Conservation (phyloP, 2,888 invertebrate genomes). For the Pilophorus perplexus region DNA sequence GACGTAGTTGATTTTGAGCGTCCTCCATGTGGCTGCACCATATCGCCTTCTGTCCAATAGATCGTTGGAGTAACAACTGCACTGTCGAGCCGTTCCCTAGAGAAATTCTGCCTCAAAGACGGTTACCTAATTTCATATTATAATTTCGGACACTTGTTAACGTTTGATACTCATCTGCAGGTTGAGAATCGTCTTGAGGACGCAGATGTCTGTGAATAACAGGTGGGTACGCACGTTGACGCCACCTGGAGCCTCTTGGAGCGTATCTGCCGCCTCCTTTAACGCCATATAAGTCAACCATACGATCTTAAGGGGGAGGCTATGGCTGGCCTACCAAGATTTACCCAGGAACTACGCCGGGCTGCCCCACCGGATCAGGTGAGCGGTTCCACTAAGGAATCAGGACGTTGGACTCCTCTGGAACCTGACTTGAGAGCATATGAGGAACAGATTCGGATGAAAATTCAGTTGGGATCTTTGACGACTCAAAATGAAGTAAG, state of each 20-base stretch:
- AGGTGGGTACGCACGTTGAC: slow-evolving; percentile 27
- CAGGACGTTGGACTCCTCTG: too few relatives aligned
- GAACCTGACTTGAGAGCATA: too few relatives aligned
- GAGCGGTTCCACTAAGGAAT: too few relatives aligned
- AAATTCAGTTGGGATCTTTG: too few relatives aligned
- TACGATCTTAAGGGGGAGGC: slow-evolving; percentile 1
- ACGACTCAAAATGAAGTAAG: too few relatives aligned
- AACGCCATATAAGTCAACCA: slow-evolving; percentile 18
- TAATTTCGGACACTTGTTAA: slow-evolving; percentile 9
- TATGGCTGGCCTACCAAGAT: neutral
- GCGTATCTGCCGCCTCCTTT: slow-evolving; percentile 24
- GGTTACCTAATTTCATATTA: slow-evolving; percentile 14
- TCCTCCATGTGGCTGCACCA: too few relatives aligned
- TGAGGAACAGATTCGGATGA: too few relatives aligned
- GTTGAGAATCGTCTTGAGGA: slow-evolving; percentile 7
- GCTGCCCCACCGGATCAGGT: slow-evolving; percentile 8
- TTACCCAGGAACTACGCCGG: slow-evolving; percentile 17
- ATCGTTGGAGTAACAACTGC: too few relatives aligned
- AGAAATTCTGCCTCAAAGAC: too few relatives aligned
- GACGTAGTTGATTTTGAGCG: too few relatives aligned
- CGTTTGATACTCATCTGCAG: slow-evolving; percentile 24
- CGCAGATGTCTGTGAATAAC: slow-evolving; percentile 37
- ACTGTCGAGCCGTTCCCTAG: too few relatives aligned
- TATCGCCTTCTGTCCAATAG: too few relatives aligned
- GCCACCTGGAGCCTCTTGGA: slow-evolving; percentile 23